Conservation (phyloP, 92 coral and sea anemone species). For the Umimayanthus kanabou region DNA sequence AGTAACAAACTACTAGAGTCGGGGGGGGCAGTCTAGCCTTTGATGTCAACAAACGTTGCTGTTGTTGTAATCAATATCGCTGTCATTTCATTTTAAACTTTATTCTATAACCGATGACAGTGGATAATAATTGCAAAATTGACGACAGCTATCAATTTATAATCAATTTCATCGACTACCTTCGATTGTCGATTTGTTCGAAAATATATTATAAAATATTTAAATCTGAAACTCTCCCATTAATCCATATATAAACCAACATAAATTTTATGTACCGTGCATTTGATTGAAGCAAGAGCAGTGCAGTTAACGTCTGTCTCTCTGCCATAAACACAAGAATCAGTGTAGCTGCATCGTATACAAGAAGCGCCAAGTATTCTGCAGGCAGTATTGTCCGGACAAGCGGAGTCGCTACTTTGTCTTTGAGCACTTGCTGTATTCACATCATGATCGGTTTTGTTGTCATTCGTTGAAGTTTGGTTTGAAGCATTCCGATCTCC, state of each 20-base stretch:
- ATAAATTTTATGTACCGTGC: slow-evolving; percentile 60
- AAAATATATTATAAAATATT: not conserved
- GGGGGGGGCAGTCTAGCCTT: no score
- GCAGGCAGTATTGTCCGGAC: slow-evolving; percentile 68
- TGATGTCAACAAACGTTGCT: no score
- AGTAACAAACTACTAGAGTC: no score
- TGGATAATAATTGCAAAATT: no score
- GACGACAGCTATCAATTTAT: no score
- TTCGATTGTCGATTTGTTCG: not conserved
- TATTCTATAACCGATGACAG: not conserved
- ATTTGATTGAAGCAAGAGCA: slow-evolving; percentile 50
- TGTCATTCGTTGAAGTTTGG: not conserved
- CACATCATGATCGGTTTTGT: not conserved
- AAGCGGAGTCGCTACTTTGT: not conserved
- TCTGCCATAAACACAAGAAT: slow-evolving; percentile 84
- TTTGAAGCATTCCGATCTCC: not conserved
- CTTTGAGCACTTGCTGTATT: not conserved
- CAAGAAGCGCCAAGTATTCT: slow-evolving; percentile 75
- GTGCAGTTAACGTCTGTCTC: slow-evolving; percentile 69
- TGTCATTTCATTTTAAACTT: no score
- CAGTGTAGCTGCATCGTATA: slow-evolving; percentile 54
- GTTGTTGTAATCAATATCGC: no score
- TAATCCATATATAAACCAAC: no score
- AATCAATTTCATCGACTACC: not conserved
- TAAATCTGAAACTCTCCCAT: not conserved